phyloP scores from a whole-genome alignment of 2,797 vertebrate species.

The Sebastes hopkinsi region DNA sequence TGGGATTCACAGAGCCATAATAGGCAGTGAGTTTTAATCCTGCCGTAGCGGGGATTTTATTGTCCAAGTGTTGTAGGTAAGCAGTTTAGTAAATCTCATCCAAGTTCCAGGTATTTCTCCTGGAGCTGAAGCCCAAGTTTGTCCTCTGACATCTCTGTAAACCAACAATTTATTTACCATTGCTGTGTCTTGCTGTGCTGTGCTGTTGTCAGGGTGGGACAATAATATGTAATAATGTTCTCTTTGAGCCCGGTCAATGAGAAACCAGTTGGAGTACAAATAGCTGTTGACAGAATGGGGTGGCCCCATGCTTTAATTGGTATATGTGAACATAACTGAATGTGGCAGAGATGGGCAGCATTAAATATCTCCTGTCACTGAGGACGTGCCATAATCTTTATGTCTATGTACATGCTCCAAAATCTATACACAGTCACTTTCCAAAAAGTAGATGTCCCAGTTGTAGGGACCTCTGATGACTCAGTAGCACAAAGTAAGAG shows the following conservation, averaged over 20 bases:
- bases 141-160: background rate
- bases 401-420: background rate
- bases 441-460: background rate
- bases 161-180: background rate
- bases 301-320: constrained; percentile 40
- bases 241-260: constrained; percentile 8
- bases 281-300: constrained; percentile 49
- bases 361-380: constrained; percentile 5
- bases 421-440: background rate
- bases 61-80: background rate
- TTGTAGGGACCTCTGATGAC: background rate
- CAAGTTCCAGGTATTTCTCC: background rate
- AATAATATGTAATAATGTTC: background rate
- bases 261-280: constrained; percentile 46
- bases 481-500: background rate
- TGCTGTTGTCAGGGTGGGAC: constrained; percentile 7
- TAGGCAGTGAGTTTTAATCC: constrained; percentile 1
- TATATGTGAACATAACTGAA: constrained; percentile 58
- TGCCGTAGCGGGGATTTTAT: background rate
- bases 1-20: background rate
- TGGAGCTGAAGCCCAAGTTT: background rate
- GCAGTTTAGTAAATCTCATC: background rate
- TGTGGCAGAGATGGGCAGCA: constrained; percentile 40
- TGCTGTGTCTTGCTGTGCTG: background rate
- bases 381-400: background rate